These are phyloP conservation scores for Astropecten irregularis DNA, from an alignment of 53 echinoderm and acorn worm genomes.

Conservation along the genomic window DNA sequence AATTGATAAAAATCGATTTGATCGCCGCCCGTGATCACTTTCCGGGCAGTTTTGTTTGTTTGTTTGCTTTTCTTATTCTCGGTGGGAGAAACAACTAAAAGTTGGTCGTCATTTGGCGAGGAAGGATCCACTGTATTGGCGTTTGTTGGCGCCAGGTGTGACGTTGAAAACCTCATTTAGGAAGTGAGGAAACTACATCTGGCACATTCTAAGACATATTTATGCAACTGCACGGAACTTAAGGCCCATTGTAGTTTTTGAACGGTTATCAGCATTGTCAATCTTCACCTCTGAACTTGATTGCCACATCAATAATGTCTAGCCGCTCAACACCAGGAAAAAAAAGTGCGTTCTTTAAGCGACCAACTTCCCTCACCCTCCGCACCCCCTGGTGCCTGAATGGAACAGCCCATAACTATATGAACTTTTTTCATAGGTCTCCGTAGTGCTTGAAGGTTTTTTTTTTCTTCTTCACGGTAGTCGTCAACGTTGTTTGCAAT, in stretches of 20 bases:
- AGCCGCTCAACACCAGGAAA: not conserved
- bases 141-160: not conserved
- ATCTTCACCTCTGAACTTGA: conserved; percentile 2
- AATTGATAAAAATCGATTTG: conserved; percentile 39
- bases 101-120: no score
- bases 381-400: conserved; percentile 4
- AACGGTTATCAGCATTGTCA: no score
- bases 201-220: no score
- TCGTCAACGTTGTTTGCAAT: conserved; percentile 8
- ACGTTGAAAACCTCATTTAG: not conserved
- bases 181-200: not conserved
- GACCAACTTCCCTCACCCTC: no score
- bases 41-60: conserved; percentile 6
- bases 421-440: conserved; percentile 22
- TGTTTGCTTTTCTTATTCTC: not conserved
- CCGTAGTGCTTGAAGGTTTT: conserved; percentile 26
- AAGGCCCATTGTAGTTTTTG: no score
- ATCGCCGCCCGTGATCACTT: conserved; percentile 19
- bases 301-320: not conserved
- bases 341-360: no score
- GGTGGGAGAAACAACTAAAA: no score
- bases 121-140: not conserved
- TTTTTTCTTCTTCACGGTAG: no score
- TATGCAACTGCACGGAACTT: no score
- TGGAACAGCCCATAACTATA: conserved; percentile 52